phyloP scores from a whole-genome alignment of 2,888 invertebrate genomes.

The Lepas anatifera region DNA sequence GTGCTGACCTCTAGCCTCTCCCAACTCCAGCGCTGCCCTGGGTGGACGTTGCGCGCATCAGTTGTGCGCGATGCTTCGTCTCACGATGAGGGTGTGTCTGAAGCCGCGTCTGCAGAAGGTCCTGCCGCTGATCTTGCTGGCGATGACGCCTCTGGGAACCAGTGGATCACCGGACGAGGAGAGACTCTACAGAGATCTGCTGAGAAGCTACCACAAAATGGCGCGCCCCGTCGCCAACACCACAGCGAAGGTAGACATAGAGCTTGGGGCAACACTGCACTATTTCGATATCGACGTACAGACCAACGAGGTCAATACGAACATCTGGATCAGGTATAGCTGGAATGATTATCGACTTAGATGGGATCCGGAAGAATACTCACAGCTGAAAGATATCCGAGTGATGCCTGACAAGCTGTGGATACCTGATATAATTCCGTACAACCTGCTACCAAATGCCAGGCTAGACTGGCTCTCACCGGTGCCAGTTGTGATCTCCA shows the following conservation, averaged over 20 bases:
- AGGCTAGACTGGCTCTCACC: neutral
- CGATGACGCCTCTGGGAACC: neutral
- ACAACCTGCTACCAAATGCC: constrained; percentile 35
- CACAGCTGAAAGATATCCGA: constrained; percentile 37
- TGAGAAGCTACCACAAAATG: neutral
- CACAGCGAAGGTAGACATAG: neutral
- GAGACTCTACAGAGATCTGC: neutral
- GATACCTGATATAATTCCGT: constrained; percentile 43
- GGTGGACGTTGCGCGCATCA: too few species aligned
- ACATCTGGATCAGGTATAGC: constrained; percentile 26
- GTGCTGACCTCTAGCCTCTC: too few species aligned
- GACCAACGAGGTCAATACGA: neutral
- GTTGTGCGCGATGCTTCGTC: too few species aligned
- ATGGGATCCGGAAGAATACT: constrained; percentile 41
- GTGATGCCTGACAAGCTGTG: constrained; percentile 42
- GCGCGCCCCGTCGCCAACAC: neutral
- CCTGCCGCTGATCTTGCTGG: neutral
- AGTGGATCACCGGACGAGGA: neutral
- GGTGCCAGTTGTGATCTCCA: neutral
- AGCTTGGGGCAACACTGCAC: neutral
- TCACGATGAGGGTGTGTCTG: too few species aligned
- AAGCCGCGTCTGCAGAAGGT: too few species aligned
- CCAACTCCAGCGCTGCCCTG: too few species aligned
- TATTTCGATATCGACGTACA: neutral
- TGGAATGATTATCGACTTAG: constrained; percentile 42